Percentiles rank a stretch among this genome's conserved stretches.
phyloP scores from a whole-genome alignment of 2,797 vertebrate genomes.

The Chrysocyon brachyurus region DNA sequence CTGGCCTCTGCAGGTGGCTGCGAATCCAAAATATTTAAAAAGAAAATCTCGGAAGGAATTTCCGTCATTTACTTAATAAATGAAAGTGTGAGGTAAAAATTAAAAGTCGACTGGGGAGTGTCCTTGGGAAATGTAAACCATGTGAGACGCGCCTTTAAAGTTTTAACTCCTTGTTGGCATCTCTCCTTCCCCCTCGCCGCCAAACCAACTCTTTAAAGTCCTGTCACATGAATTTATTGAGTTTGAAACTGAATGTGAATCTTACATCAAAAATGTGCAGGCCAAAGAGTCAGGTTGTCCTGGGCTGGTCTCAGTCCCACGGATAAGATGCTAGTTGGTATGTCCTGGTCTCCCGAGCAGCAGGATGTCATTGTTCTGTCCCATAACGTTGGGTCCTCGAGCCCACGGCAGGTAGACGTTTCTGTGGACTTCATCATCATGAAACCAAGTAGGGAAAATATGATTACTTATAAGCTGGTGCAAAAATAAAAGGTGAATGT shows the following conservation, averaged over 20 bases:
- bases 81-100: conserved; percentile 53
- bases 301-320: not conserved
- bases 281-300: not conserved
- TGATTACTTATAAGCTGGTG: not conserved
- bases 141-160: not conserved
- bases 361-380: not conserved
- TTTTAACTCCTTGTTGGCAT: conserved; percentile 38
- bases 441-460: not conserved
- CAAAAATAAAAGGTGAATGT: conserved; percentile 5
- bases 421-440: conserved; percentile 56
- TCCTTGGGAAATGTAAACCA: conserved; percentile 60
- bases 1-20: conserved; percentile 57
- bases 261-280: not conserved
- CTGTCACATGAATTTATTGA: conserved; percentile 39
- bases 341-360: not conserved
- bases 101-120: conserved; percentile 61
- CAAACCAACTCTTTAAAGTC: not conserved
- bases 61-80: conserved; percentile 72
- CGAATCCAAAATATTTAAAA: conserved; percentile 62
- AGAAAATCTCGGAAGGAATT: conserved; percentile 71
- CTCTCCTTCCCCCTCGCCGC: rapidly evolving
- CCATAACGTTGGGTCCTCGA: not conserved
- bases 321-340: not conserved
- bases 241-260: conserved; percentile 49
- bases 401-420: not conserved